Evolutionary conservation across 2,113 vertebrate genomes (phyloP).

Genomic region (Holacanthus passer): DNA sequence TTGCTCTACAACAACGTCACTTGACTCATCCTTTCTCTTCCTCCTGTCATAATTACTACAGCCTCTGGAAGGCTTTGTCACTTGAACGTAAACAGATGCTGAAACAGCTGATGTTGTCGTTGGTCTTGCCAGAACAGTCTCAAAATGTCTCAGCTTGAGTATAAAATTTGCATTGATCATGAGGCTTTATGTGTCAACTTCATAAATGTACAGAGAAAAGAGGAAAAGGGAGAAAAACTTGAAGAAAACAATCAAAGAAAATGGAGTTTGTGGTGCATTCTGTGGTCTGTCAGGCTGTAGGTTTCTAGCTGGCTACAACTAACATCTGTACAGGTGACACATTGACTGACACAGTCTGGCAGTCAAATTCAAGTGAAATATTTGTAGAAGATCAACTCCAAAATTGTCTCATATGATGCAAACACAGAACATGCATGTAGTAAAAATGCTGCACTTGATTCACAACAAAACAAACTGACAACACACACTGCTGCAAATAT

Average conservation of each 20-base stretch:
- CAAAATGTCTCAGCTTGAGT: not conserved
- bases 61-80: not conserved
- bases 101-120: not conserved
- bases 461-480: not conserved
- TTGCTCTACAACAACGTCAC: too few species aligned
- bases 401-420: not conserved
- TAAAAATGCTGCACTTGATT: not conserved
- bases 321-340: not conserved
- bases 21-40: too few species aligned
- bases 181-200: not conserved
- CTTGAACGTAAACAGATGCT: not conserved
- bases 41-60: not conserved
- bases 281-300: not conserved
- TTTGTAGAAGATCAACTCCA: not conserved
- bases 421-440: not conserved
- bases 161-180: not conserved
- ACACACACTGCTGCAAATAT: not conserved
- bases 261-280: not conserved
- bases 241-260: not conserved
- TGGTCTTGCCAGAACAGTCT: too few species aligned
- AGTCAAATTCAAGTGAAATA: too few species aligned
- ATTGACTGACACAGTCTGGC: too few species aligned
- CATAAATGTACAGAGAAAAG: too few species aligned
- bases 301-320: not conserved
- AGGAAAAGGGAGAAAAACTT: not conserved